Base-by-base conservation (phyloP, 2,113 vertebrate species). In the Leuciscus idus region DNA sequence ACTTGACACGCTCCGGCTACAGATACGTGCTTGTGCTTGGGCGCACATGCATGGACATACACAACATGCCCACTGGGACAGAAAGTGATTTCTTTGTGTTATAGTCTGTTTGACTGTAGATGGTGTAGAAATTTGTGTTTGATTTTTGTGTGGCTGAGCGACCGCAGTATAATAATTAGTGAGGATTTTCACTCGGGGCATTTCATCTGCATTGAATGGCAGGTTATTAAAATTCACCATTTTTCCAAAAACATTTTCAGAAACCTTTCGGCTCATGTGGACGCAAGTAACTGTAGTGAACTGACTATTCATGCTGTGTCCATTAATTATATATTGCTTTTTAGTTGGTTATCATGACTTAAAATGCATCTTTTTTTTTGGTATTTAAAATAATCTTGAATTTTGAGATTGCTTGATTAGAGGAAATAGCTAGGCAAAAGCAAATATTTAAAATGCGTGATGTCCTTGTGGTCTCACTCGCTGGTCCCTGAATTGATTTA, bases 1-100 rank as follows among this genome's bases (percentile, higher is more conserved):
- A 80, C 82, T 84, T 82, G 28, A 85, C 76, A 82, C 62, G 13
- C 70, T 84, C 30, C 50, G 64, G 33, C 85, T 84, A 70, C 77
- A 61, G 81, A 73, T 83, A 30, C 48, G 33, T 36, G 21, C 48
- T 80, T 57, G 6, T 57, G 50, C 50, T 57, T 26, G 43, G 26
- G n/a, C 10, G 64, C 79, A 80, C 86, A 79, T 75, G 72, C 64
- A 36, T 43, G 28, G 78, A 46, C 50, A 26, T 73, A 50, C 68
- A 76, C 84, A 55, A 84, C 83, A 81, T 11, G 12, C 30, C 39
- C 52, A 43, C 33, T n/a, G 76, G 64, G 46, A 84, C 39, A 84
- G 4, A 28, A 73, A 36, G 72, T 17, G 21, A 52, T 80, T 83
- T 83, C 50, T 83, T 80, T 39, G 66, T 73, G 33, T 68, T 55